Conservation (phyloP, 2,797 vertebrate genomes). For the Phalloptychus januarius region DNA sequence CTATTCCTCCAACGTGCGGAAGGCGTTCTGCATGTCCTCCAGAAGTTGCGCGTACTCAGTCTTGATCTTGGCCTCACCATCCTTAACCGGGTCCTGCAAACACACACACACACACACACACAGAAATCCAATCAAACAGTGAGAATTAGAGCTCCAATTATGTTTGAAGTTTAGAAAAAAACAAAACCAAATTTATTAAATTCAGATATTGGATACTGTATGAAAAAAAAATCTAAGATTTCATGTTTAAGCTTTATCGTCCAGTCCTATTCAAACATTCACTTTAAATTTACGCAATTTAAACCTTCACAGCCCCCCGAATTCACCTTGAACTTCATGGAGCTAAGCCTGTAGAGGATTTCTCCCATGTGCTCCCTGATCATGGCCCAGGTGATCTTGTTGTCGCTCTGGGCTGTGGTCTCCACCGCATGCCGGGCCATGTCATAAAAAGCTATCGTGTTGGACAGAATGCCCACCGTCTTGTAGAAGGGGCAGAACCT, state of each 20-base stretch:
- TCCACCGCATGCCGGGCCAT: constrained; percentile 96
- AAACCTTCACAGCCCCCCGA: background rate
- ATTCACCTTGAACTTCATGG: constrained; percentile 97
- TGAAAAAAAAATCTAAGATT: no score
- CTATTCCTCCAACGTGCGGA: constrained; percentile 91
- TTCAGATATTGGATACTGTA: no score
- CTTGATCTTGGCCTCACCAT: constrained; percentile 95
- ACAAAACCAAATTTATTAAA: no score
- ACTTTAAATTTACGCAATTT: background rate
- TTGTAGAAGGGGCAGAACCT: constrained; percentile 99
- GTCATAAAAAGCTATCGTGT: constrained; percentile 96
- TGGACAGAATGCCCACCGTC: constrained; percentile 95
- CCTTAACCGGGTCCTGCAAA: constrained; percentile 91
- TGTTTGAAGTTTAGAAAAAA: no score
- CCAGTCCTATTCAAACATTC: background rate
- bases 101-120: background rate
- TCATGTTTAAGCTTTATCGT: no score
- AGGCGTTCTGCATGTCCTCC: constrained; percentile 98
- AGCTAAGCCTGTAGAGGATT: constrained; percentile 92
- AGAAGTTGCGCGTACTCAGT: constrained; percentile 90
- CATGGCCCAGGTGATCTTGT: constrained; percentile 95
- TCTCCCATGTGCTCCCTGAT: constrained; percentile 95
- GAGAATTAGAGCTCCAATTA: background rate
- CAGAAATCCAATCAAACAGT: constrained; percentile 1
- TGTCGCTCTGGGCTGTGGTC: constrained; percentile 95